Conservation (phyloP, 2,113 vertebrate species). For the Nerophis lumbriciformis region DNA sequence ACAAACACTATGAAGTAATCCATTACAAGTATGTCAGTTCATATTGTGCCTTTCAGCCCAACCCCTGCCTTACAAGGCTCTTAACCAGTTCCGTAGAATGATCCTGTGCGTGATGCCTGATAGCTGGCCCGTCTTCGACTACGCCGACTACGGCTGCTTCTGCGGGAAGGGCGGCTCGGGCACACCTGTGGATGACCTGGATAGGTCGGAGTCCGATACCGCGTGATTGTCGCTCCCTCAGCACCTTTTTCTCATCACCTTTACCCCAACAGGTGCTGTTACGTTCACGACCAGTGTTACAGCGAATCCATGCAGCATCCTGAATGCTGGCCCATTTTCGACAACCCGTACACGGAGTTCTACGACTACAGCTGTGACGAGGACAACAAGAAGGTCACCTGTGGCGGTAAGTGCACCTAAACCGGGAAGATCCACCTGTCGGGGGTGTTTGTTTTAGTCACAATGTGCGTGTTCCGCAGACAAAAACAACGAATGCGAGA, state of each 20-base stretch:
- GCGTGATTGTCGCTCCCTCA: neutral
- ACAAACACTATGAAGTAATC: neutral
- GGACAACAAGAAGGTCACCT: constrained; percentile 60
- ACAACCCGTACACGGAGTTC: constrained; percentile 78
- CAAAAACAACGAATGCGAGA: constrained; percentile 66
- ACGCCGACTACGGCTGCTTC: constrained; percentile 79
- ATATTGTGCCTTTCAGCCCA: constrained; percentile 34
- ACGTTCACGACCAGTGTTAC: constrained; percentile 79
- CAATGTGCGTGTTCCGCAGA: constrained; percentile 45
- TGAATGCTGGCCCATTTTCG: constrained; percentile 63
- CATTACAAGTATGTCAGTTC: neutral
- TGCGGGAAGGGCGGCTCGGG: constrained; percentile 82
- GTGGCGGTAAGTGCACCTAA: constrained; percentile 66
- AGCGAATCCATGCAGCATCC: constrained; percentile 26
- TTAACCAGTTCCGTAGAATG: constrained; percentile 74
- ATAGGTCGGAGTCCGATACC: constrained; percentile 63
- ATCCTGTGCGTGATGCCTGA: constrained; percentile 73
- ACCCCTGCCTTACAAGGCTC: constrained; percentile 26
- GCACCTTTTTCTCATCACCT: neutral
- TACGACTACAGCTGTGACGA: constrained; percentile 74
- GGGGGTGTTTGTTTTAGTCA: neutral
- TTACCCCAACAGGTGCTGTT: constrained; percentile 75
- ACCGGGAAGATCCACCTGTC: too few relatives aligned
- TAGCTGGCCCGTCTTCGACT: constrained; percentile 72
- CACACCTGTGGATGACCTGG: constrained; percentile 79